Conservation (phyloP, 2,113 vertebrate species). For the Tringa solitaria region DNA sequence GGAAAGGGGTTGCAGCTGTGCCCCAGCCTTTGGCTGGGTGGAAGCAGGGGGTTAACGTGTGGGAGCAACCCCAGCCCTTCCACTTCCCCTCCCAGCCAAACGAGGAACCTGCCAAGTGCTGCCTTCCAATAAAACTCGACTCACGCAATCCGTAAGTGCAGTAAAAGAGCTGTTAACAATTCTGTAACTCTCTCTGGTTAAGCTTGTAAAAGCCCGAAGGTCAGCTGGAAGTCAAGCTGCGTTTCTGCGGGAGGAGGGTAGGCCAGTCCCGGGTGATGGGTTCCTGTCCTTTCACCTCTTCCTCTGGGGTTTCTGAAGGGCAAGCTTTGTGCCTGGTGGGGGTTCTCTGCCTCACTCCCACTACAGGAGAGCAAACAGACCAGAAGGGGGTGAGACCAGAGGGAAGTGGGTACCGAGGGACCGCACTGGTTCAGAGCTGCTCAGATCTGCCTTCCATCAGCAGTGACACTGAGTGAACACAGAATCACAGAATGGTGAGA, state of each 20-base stretch:
- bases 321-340: not conserved
- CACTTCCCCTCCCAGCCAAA: slow-evolving; percentile 33
- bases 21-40: not conserved
- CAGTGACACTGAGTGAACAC: not conserved
- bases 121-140: slow-evolving; percentile 41
- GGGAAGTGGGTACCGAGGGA: not conserved
- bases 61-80: slow-evolving; percentile 16
- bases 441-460: not conserved
- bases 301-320: not conserved
- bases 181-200: slow-evolving; percentile 51
- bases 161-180: slow-evolving; percentile 70
- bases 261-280: not conserved
- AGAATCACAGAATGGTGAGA: no score
- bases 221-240: slow-evolving; percentile 58
- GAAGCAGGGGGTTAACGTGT: slow-evolving; percentile 43
- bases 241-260: slow-evolving; percentile 9
- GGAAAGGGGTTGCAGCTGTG: not conserved
- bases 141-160: slow-evolving; percentile 47
- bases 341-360: not conserved
- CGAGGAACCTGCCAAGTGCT: slow-evolving; percentile 33
- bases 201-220: slow-evolving; percentile 59
- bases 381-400: not conserved
- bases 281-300: not conserved
- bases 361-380: not conserved
- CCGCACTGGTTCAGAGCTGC: not conserved